Evolutionary conservation across 2,888 invertebrate species (phyloP).

Genomic region (Eupithecia subfuscata): DNA sequence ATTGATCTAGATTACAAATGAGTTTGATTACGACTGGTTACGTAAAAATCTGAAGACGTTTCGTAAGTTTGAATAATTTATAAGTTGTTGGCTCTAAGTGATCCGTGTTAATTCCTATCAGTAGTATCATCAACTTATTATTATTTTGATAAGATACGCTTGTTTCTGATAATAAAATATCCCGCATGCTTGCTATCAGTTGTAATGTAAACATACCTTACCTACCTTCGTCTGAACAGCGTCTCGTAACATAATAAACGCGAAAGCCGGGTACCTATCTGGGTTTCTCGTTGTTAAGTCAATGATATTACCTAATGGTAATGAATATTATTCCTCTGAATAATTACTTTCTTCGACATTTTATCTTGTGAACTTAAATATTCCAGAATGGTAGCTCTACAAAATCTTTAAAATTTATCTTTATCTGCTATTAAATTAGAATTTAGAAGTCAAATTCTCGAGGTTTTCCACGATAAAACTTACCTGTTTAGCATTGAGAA

Average conservation of each 20-base stretch:
- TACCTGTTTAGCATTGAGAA: background rate
- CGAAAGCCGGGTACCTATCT: background rate
- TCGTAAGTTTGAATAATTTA: constrained; percentile 32
- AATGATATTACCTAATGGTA: background rate
- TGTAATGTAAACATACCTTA: constrained; percentile 32
- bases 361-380: background rate
- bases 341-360: background rate
- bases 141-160: constrained; percentile 27
- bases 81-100: constrained; percentile 17
- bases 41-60: constrained; percentile 18
- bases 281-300: background rate
- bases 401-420: too few species aligned
- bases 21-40: constrained; percentile 20
- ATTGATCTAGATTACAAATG: constrained; percentile 25
- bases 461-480: background rate
- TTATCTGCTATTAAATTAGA: too few species aligned
- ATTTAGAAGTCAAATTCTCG: too few species aligned
- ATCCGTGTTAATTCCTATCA: constrained; percentile 12
- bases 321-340: background rate
- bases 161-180: constrained; percentile 24
- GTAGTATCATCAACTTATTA: constrained; percentile 16
- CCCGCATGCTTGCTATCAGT: constrained; percentile 16
- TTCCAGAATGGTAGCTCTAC: background rate
- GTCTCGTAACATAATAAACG: background rate
- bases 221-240: constrained; percentile 6